Evolutionary conservation across 2,113 vertebrate genomes (phyloP), one percentile per base, ranked within the genome.

Genomic region (Lamprologus callipterus): DNA sequence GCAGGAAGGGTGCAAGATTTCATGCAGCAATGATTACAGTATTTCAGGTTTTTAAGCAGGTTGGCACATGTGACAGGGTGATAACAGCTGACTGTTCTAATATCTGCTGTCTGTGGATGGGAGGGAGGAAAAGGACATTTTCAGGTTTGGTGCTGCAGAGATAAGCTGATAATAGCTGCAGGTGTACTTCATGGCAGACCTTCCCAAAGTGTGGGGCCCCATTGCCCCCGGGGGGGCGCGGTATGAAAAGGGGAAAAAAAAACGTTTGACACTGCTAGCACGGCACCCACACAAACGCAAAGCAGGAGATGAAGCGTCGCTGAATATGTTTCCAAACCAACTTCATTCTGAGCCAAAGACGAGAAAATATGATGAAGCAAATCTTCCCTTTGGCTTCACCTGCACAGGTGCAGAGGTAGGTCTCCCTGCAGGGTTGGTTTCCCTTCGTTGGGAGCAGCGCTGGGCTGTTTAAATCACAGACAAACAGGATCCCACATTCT

Each of bases 381-480:
- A 11, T 40, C 37, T 40, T 1, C 51, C 5, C 19, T 53, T 10
- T 35, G 35, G 35, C 0, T 35, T 35, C 35, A 35, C 8, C 35
- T 35, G 35, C 35, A 35, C 35, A 9, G 0, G 35, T 35, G 35
- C 35, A 0, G 8, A 9, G 3, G 8, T 35, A 4, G 33, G 33
- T 35, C 33, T 35, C 33, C 33, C 8, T 35, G 33, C 19, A 53
- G 49, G 5, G 0, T 6, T n/a, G 9, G 9, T 0, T 10, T 5
- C 0, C 19, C 17, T 5, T 1, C 5, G 0, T 5, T 0, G 5
- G 40, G 47, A 51, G 49, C 49, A 51, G 19, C 1, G 5, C 9
- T 53, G 49, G 33, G 33, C 33, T 35, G 1, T 35, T 35, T 0
- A 35, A 8, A 35, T 9, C 33, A 35, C 33, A 0, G 33, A 35